Evolutionary conservation across 2,797 vertebrate species (phyloP).

Genomic region (Phyllotis vaccarum): DNA sequence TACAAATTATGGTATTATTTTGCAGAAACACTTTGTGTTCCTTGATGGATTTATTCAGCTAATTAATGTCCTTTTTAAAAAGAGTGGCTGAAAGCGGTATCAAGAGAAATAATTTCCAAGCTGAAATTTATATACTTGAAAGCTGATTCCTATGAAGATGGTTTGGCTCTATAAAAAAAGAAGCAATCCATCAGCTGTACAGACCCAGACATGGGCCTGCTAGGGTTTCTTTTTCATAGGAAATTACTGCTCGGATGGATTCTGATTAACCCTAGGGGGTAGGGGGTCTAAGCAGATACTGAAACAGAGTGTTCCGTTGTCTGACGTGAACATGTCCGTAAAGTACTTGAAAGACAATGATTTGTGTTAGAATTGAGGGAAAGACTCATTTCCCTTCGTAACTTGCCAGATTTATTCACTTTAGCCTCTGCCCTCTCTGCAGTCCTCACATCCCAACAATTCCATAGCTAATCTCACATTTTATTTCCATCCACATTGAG

Average conservation of each 20-base stretch:
- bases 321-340: slow-evolving; percentile 58
- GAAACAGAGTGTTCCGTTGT: slow-evolving; percentile 75
- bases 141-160: slow-evolving; percentile 62
- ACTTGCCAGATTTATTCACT: background rate
- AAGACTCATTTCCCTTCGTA: slow-evolving; percentile 10
- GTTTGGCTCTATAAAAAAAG: slow-evolving; percentile 73
- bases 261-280: slow-evolving; percentile 17
- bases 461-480: slow-evolving; percentile 58
- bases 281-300: slow-evolving; percentile 58
- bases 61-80: slow-evolving; percentile 75
- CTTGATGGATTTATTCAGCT: slow-evolving; percentile 70
- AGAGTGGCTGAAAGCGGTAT: slow-evolving; percentile 81
- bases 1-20: slow-evolving; percentile 82
- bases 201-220: background rate
- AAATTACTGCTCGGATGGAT: slow-evolving; percentile 56
- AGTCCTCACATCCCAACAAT: slow-evolving; percentile 36
- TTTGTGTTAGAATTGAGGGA: slow-evolving; percentile 68
- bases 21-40: slow-evolving; percentile 78
- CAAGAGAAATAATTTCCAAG: slow-evolving; percentile 73
- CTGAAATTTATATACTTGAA: slow-evolving; percentile 76
- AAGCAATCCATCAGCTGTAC: slow-evolving; percentile 37
- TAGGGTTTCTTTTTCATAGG: slow-evolving; percentile 78
- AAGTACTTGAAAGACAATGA: slow-evolving; percentile 69
- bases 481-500: slow-evolving; percentile 39
- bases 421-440: slow-evolving; percentile 35